Conservation (phyloP, 2,113 vertebrate species). For the Neogale vison region DNA sequence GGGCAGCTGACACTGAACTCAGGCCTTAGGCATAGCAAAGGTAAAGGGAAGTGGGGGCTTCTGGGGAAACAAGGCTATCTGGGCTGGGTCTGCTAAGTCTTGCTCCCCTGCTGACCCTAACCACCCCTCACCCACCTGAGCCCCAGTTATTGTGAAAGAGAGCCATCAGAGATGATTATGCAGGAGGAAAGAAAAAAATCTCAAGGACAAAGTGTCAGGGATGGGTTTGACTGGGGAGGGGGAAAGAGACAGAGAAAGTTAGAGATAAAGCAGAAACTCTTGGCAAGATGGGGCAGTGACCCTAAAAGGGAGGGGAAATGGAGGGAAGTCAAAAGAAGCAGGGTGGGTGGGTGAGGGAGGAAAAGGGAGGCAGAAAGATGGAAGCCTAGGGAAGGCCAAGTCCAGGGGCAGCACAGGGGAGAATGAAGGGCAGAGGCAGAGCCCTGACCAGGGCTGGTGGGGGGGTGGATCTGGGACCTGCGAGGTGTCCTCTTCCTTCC, state of each 20-base stretch:
- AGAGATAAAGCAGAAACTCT: neutral
- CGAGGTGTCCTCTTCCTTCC: accelerated
- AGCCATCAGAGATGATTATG: neutral
- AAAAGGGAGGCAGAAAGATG: accelerated
- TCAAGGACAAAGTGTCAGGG: accelerated
- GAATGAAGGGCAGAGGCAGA: neutral
- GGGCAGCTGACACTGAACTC: accelerated
- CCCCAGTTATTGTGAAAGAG: neutral
- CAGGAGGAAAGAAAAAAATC: neutral
- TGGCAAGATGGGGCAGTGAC: accelerated
- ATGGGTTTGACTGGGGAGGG: accelerated
- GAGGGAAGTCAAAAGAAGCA: accelerated
- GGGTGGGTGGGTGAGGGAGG: accelerated
- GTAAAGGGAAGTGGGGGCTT: neutral
- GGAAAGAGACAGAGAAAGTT: neutral
- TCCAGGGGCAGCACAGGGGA: too few species aligned
- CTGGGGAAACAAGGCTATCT: accelerated
- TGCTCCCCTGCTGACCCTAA: too few species aligned
- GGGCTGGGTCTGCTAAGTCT: accelerated
- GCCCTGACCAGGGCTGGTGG: too few species aligned
- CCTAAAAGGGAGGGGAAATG: neutral
- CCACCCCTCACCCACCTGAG: too few species aligned
- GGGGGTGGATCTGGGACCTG: too few species aligned
- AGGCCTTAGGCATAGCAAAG: too few species aligned
- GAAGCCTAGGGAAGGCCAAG: accelerated